Evolutionary conservation across 2,797 vertebrate species (phyloP), one percentile per base, ranked within the genome.

Genomic region (Urosaurus nigricauda): DNA sequence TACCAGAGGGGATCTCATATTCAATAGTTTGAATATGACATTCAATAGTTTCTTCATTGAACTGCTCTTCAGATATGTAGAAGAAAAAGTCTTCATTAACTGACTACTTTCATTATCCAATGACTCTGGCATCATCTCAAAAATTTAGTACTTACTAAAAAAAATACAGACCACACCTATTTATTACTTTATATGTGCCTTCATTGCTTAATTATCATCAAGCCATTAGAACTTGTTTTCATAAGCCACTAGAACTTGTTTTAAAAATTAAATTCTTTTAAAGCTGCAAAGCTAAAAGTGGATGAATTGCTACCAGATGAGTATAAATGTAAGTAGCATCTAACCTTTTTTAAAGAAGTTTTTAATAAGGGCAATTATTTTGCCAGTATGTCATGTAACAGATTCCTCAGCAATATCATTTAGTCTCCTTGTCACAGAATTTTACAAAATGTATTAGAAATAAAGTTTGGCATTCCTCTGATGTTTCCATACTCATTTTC

Each of bases 41-140:
- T 26, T 12, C 43, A 81, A 37, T 17, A 74, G 86, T 79, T 58
- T 81, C 51, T 84, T 93, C 86, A 86, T 35, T 93, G n/a, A 87
- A 87, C 19, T 53, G 1, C 53, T 91, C 86, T 87, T 80, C 56
- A 58, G 83, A 87, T 77, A 89, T 0, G 60, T 16, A 89, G 90
- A 70, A 86, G 8, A 51, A 51, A 60, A 56, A 26, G 84, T 94
- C 90, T 92, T 89, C 65, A 92, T 85, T 86, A 93, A 95, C 92
- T 92, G 91, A 86, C 70, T 95, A 91, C 73, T 87, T 91, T 92
- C 89, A 92, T 95, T 95, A 95, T 92, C 91, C 95, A 94, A 95
- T 94, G 90, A 91, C 87, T 96, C 92, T 93, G 93, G 90, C 95
- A 95, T 95, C 89, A 90, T 92, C 95, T 93, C 91, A 96, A 89